Percentiles rank a stretch among this genome's conserved stretches.
phyloP scores from a whole-genome alignment of 2,113 vertebrate species.

The Hiodon alosoides region DNA sequence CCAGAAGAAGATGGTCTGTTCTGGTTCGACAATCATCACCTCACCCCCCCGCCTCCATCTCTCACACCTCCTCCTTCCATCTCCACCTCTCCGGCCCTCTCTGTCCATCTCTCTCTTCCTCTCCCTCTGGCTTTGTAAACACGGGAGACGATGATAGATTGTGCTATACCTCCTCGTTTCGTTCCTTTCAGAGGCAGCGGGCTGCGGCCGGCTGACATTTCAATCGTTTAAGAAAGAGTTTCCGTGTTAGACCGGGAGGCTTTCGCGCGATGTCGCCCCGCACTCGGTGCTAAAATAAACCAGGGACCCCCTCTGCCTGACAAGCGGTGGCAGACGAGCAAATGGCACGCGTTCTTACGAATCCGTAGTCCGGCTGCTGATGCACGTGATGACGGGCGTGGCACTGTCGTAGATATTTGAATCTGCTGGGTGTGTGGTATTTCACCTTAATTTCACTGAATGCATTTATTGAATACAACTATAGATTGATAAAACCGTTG shows the following conservation, averaged over 20 bases:
- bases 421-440: background rate
- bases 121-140: slow-evolving; percentile 41
- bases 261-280: slow-evolving; percentile 2
- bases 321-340: background rate
- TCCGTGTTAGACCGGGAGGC: background rate
- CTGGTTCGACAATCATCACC: no score
- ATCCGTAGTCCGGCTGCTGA: no score
- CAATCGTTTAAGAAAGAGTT: slow-evolving; percentile 26
- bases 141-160: slow-evolving; percentile 47
- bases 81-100: background rate
- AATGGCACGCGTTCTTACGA: no score
- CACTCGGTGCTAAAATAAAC: slow-evolving; percentile 4
- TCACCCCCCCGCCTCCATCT: background rate
- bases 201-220: slow-evolving; percentile 30
- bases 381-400: no score
- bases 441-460: background rate
- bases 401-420: background rate
- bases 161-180: slow-evolving; percentile 33
- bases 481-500: no score
- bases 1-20: no score
- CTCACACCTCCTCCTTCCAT: background rate
- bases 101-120: slow-evolving; percentile 28
- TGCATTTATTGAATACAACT: background rate
- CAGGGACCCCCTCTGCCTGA: background rate
- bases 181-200: slow-evolving; percentile 20